Evolutionary conservation across 2,888 invertebrate species (phyloP).

Genomic region (Mesochorus sp.): DNA sequence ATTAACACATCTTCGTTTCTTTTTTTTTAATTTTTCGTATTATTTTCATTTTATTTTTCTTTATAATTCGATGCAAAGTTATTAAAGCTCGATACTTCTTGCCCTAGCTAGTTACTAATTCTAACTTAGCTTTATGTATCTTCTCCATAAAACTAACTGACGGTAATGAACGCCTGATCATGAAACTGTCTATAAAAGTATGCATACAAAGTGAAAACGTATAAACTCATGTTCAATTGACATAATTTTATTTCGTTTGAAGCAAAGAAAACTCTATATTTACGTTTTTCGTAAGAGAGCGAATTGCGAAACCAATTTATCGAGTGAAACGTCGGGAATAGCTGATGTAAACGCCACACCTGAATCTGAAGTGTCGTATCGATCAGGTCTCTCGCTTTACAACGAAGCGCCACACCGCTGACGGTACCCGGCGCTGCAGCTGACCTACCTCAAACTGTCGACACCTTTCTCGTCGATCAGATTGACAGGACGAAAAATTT

Average conservation of each 20-base stretch:
- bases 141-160: too few relatives aligned
- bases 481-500: slow-evolving; percentile 55
- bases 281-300: slow-evolving; percentile 27
- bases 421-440: slow-evolving; percentile 37
- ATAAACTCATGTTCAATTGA: slow-evolving; percentile 4
- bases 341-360: slow-evolving; percentile 61
- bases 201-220: neutral
- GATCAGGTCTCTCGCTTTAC: slow-evolving; percentile 54
- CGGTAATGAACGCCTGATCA: too few relatives aligned
- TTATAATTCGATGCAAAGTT: neutral
- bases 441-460: slow-evolving; percentile 59
- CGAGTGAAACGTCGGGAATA: slow-evolving; percentile 46
- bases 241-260: slow-evolving; percentile 36
- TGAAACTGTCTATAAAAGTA: too few relatives aligned
- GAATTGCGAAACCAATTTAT: slow-evolving; percentile 56
- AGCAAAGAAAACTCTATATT: slow-evolving; percentile 48
- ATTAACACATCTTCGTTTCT: neutral
- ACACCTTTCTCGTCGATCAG: slow-evolving; percentile 55
- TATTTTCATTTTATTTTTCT: too few relatives aligned
- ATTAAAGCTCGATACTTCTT: too few relatives aligned
- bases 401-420: slow-evolving; percentile 38
- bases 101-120: too few relatives aligned
- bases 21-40: neutral
- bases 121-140: too few relatives aligned
- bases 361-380: slow-evolving; percentile 61